Conservation (phyloP, 2,797 vertebrate genomes). For the Coluber constrictor region DNA sequence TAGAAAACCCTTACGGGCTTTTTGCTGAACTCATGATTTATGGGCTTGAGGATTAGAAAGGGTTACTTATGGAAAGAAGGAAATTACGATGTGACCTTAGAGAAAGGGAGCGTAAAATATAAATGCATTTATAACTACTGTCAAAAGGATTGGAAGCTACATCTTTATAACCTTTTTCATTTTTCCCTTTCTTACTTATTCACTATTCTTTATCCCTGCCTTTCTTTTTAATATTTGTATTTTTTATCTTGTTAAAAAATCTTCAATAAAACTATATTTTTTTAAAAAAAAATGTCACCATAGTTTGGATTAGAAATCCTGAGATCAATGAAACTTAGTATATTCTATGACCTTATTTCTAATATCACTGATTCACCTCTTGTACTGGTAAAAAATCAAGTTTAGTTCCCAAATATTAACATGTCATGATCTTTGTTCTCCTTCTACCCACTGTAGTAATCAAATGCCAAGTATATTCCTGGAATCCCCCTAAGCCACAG, state of each 20-base stretch:
- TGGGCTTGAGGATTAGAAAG: not conserved
- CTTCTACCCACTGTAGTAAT: not conserved
- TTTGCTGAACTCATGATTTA: not conserved
- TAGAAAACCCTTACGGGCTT: not conserved
- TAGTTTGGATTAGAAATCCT: not conserved
- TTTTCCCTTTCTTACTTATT: not conserved
- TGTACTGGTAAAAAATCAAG: not conserved
- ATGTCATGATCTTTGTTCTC: not conserved
- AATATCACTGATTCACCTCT: not conserved
- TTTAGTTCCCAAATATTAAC: not conserved
- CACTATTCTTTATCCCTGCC: not conserved
- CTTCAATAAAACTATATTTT: not conserved
- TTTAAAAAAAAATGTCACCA: not conserved
- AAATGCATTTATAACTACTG: not conserved
- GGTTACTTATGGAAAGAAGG: not conserved
- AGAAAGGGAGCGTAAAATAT: not conserved
- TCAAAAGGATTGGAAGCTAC: not conserved
- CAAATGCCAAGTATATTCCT: not conserved
- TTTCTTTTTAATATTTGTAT: not conserved
- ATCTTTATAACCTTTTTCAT: not conserved
- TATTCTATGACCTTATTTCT: not conserved
- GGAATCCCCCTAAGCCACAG: not conserved
- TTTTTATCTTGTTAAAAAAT: not conserved
- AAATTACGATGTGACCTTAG: not conserved
- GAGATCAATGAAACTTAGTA: not conserved